A percentile compares a stretch with the other conserved stretches of the same genome.
phyloP scores from a whole-genome alignment of 2,113 vertebrate genomes.

The Tenebrosternarchus preto region DNA sequence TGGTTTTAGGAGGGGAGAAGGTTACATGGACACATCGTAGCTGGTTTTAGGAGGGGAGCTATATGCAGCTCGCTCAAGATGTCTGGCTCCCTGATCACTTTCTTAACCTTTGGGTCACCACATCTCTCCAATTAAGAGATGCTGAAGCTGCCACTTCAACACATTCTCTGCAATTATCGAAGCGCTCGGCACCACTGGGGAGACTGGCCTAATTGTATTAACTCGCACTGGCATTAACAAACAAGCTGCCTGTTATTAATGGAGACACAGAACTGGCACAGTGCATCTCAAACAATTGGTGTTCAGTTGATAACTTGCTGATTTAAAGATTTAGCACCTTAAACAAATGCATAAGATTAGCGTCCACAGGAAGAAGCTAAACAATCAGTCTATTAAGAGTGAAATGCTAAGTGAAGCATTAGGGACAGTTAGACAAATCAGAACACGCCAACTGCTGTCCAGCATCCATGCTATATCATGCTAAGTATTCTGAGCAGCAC shows the following conservation, averaged over 20 bases:
- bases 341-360: neutral
- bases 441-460: neutral
- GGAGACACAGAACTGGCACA: neutral
- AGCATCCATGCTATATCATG: no score
- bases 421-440: neutral
- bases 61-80: constrained; percentile 23
- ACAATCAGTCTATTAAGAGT: neutral
- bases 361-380: neutral
- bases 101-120: constrained; percentile 41
- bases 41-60: neutral
- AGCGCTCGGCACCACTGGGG: constrained; percentile 1
- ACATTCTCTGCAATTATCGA: constrained; percentile 38
- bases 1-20: no score
- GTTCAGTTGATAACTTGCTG: neutral
- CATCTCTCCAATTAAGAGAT: constrained; percentile 52
- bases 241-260: constrained; percentile 26
- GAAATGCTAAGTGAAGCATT: neutral
- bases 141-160: constrained; percentile 31
- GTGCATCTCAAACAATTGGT: neutral
- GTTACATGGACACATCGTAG: neutral
- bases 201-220: constrained; percentile 41
- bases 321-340: neutral
- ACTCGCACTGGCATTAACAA: constrained; percentile 43
- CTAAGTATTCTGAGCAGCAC: no score
- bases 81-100: constrained; percentile 1